Percentiles rank a stretch among this genome's conserved stretches.
Conservation (phyloP, 2,113 vertebrate genomes). For the Excalfactoria chinensis region DNA sequence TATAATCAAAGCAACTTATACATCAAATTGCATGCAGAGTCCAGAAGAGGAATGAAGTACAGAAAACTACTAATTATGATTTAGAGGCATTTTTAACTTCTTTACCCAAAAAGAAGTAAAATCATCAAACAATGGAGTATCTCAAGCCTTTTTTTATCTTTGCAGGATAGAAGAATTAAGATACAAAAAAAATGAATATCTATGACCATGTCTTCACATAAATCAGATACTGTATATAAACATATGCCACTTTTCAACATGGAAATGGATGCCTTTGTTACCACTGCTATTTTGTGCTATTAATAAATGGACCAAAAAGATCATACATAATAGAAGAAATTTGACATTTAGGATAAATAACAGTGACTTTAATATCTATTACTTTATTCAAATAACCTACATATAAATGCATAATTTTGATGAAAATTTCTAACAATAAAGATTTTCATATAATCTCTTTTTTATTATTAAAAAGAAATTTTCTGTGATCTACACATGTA, state of each 20-base stretch:
- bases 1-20: neutral
- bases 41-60: neutral
- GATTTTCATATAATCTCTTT: neutral
- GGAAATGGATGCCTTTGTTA: neutral
- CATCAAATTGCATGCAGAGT: neutral
- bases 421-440: neutral
- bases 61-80: neutral
- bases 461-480: neutral
- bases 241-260: neutral
- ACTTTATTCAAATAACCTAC: neutral
- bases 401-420: neutral
- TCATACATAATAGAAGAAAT: neutral
- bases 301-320: neutral
- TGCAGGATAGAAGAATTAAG: neutral
- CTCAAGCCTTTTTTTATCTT: neutral
- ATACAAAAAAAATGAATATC: neutral
- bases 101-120: neutral
- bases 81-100: neutral
- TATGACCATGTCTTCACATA: neutral
- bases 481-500: neutral
- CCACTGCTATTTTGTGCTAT: neutral
- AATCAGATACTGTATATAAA: neutral
- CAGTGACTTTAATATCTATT: neutral
- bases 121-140: neutral
- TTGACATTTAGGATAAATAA: neutral